Evolutionary conservation across 1,140 invertebrate genomes (phyloP), one percentile per base, ranked within the genome.

Genomic region (Pogonomyrmex californicus): DNA sequence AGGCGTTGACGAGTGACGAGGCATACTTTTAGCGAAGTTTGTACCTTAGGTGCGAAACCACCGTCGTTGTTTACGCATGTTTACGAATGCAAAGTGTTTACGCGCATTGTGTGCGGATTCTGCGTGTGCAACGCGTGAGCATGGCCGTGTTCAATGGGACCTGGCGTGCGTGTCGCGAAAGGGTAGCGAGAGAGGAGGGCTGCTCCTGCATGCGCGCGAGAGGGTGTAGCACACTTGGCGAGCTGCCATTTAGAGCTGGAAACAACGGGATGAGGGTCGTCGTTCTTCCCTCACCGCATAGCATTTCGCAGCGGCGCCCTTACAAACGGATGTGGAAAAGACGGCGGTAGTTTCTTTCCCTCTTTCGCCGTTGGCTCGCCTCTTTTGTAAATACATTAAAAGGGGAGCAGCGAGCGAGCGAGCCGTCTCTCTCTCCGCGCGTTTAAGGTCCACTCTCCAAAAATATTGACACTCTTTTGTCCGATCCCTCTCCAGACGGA

Each of bases 41-140:
- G 89, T 90, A 88, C 87, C 83, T 87, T 89, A 95, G 93, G 94
- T 94, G 94, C 93, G 94, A 95, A 95, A 94, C 93, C 92, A 82
- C 88, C 85, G 92, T 91, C 91, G 92, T 92, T 94, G 94, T 95
- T 95, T 94, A 94, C 94, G 92, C 93, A 91, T 94, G 94, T 95
- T 95, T 95, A 94, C 93, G 93, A 95, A 95, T 95, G 94, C 94
- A 95, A 94, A 95, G 94, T 95, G 94, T 95, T 95, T 95, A 93
- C 94, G 86, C 93, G 94, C 92, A 94, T 95, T 95, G 93, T 95
- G 91, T 94, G 91, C 91, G 85, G 58, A 89, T 87, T 91, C 70
- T 91, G 85, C 90, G 91, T 89, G 91, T 92, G 89, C 92, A 92
- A 90, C 91, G 91, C 92, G 93, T 93, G 92, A 92, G 91, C 90